Evolutionary conservation across 2,888 invertebrate species (phyloP).

Genomic region (Dasypogon diadema): DNA sequence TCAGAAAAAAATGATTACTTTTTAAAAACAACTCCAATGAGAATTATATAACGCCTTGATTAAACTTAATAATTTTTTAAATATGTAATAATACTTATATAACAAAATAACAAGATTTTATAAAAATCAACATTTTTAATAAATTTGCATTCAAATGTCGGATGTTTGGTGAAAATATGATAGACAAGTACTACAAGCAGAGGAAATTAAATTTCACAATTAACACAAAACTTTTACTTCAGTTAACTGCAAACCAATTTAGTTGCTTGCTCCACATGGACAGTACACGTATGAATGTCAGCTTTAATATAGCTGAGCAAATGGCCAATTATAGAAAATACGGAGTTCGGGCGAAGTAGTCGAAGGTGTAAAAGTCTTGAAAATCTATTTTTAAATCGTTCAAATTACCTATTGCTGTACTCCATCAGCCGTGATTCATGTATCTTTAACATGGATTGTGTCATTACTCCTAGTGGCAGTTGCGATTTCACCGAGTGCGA

Average conservation of each 20-base stretch:
- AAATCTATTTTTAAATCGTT: conserved; percentile 44
- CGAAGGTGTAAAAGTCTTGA: conserved; percentile 38
- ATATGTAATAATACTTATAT: too few relatives aligned
- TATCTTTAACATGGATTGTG: conserved; percentile 33
- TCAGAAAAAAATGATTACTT: too few relatives aligned
- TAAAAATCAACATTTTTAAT: too few relatives aligned
- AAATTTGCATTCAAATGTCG: too few relatives aligned
- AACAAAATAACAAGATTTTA: too few relatives aligned
- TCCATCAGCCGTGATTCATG: conserved; percentile 15
- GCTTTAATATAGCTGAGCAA: conserved; percentile 2
- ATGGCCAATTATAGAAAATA: conserved; percentile 26
- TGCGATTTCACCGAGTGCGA: conserved; percentile 41
- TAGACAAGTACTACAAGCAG: too few relatives aligned
- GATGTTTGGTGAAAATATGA: too few relatives aligned
- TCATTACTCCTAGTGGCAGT: conserved; percentile 40
- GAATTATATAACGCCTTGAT: too few relatives aligned
- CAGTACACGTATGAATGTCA: neutral
- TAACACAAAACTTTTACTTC: conserved; percentile 14
- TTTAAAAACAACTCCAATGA: too few relatives aligned
- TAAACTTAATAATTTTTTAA: too few relatives aligned
- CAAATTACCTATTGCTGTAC: conserved; percentile 36
- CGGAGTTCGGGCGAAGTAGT: conserved; percentile 5
- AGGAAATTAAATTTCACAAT: conserved; percentile 40
- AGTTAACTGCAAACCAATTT: conserved; percentile 7
- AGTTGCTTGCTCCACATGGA: too few relatives aligned